phyloP scores from a whole-genome alignment of 2,797 vertebrate genomes.

The Micropoecilia bifurca region DNA sequence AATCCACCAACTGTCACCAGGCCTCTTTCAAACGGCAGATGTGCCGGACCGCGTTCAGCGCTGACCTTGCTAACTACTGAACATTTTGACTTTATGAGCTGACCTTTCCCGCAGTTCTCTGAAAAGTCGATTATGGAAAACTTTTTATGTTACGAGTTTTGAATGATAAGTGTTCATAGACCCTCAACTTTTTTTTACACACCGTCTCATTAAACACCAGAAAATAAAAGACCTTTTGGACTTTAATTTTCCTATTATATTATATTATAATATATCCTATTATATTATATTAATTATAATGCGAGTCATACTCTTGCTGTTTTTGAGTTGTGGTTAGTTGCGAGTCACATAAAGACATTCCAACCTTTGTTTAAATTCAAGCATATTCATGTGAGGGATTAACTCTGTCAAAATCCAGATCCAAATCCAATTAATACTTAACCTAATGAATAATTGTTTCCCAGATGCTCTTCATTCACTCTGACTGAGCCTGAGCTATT shows the following conservation, averaged over 20 bases:
- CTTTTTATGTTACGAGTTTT: not conserved
- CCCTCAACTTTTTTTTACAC: not conserved
- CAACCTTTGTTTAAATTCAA: too few relatives aligned
- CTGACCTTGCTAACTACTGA: constrained; percentile 56
- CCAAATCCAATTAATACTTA: not conserved
- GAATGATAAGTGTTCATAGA: not conserved
- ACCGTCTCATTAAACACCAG: not conserved
- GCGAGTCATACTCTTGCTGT: too few relatives aligned
- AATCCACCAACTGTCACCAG: constrained; percentile 62
- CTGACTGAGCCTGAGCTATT: too few relatives aligned
- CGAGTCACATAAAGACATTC: too few relatives aligned
- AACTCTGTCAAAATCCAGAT: too few relatives aligned
- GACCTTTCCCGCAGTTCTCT: constrained; percentile 11
- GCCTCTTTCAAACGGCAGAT: constrained; percentile 56
- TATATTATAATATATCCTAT: too few relatives aligned
- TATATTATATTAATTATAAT: too few relatives aligned
- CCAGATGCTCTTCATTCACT: not conserved
- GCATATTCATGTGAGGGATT: too few relatives aligned
- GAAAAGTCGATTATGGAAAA: constrained; percentile 6
- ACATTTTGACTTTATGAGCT: constrained; percentile 43
- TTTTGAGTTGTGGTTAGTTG: too few relatives aligned
- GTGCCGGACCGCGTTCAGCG: constrained; percentile 53
- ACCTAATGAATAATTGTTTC: not conserved
- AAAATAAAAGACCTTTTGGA: not conserved
- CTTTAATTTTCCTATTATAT: too few relatives aligned